Base-by-base conservation (phyloP, 2,797 vertebrate species). In the Macropodus opercularis region DNA sequence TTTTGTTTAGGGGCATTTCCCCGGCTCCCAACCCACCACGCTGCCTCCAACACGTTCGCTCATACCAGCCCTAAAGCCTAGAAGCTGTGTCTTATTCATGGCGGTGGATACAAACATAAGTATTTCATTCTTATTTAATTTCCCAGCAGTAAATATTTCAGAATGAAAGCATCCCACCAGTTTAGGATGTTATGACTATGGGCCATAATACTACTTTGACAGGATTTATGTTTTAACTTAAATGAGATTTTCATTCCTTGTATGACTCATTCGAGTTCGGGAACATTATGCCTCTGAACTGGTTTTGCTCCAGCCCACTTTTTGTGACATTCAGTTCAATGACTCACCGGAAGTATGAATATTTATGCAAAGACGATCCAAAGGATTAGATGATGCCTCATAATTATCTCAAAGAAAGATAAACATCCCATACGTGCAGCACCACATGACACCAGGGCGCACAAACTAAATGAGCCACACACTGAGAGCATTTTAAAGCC, bases 111-210 rank as follows among this genome's bases (percentile, higher is more conserved):
- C 8, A 60, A 59, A 57, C 34, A 11, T 26, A 29, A 57, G 39
- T 10, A 26, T 50, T 68, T 59, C 24, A 63, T 57, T 68, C 26
- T 54, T 15, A 65, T 36, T 71, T 76, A 62, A 72, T 80, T 76
- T 76, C 47, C 63, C 62, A 21, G 34, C 61, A 66, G 60, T 35
- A 53, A 72, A 76, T 57, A 58, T 60, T 75, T 73, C 23, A 57
- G 6, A 50, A 18, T 29, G 8, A 43, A 35, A 38, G 31, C 52
- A n/a, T 8, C 34, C 48, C 29, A 63, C 6, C 31, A 27, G 29
- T 8, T 48, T 12, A 15, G 29, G 48, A 35, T 39, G 31, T 49
- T 42, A 18, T 41, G 22, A 18, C 51, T 58, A 2, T 4, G 18
- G 62, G 49, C 24, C 42, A 32, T 23, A 31, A 48, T 11, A 24